Conservation (phyloP, 2,113 vertebrate genomes). For the Misgurnus mizolepis region DNA sequence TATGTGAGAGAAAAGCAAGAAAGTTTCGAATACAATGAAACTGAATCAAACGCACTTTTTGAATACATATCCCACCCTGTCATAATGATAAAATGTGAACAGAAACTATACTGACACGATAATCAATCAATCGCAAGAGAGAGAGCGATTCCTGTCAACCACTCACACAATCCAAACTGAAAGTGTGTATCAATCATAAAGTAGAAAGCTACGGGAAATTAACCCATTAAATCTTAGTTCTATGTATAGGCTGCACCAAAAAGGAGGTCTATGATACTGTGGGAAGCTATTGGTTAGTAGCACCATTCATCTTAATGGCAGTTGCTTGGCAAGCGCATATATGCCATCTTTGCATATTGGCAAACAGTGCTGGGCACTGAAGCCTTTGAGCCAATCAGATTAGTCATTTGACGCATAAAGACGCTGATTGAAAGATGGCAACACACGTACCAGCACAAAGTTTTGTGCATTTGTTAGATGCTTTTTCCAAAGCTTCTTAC, state of each 20-base stretch:
- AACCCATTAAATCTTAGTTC: not conserved
- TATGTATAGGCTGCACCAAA: not conserved
- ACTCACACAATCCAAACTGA: conserved; percentile 21
- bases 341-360: no score
- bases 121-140: conserved; percentile 4
- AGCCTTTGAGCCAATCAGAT: no score
- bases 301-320: no score
- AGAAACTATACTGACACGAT: conserved; percentile 17
- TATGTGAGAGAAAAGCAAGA: not conserved
- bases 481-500: no score
- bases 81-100: conserved; percentile 53
- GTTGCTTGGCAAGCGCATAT: no score
- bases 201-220: conserved; percentile 6
- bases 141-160: conserved; percentile 17
- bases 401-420: no score
- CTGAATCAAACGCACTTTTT: conserved; percentile 2
- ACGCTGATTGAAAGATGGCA: not conserved
- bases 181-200: conserved; percentile 31
- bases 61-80: conserved; percentile 57
- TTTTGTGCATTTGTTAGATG: no score
- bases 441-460: no score
- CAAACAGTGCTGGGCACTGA: no score
- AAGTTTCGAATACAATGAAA: not conserved
- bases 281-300: no score
- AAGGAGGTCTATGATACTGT: no score